Base-by-base conservation (phyloP, 1,140 invertebrate species). In the Microvelia longipes region DNA sequence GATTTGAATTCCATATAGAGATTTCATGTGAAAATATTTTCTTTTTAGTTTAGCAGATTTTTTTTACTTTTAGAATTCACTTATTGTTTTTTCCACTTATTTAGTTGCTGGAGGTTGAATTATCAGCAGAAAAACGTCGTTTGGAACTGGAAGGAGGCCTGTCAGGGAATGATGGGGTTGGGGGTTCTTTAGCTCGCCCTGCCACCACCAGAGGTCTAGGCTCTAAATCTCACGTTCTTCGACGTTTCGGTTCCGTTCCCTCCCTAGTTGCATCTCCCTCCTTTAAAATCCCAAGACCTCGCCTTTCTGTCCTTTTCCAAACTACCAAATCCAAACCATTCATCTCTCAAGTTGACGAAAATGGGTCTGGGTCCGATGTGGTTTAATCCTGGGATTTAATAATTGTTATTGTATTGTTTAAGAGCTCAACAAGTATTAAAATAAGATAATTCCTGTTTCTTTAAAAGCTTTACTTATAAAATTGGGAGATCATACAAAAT, bases 241-340 rank as follows among this genome's bases (percentile, higher is more conserved):
- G 83, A 2, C 84, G 84, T 1, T 76, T 81, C 30, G 85, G 84
- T 0, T 81, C 82, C 2, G 73, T 85, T 0, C 77, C 81, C 74
- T 72, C 80, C 50, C 65, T 79, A 14, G 74, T 76, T 1, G 26
- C 5, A 62, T 67, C 29, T 66, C 1, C 25, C 50, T 72, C 73
- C 24, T 69, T 71, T 0, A 77, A 76, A 70, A 78, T 78, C 1
- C 67, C 76, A 78, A 0, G 79, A 78, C 50, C 80, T 79, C 0
- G 77, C 76, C 0, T 79, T 78, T 2, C 28, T 27, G 19, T 27
- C 19, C 28, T 50, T 19, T 50, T 50, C 19, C 5, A 50, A 11
- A 11, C 35, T 50, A 5, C 35, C 35, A 50, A 50, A 19, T 19
- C 19, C 35, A 11, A 5, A 50, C 35, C 35, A 50, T 50, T 50